These are phyloP conservation scores for Mastomys coucha DNA, from an alignment of 2,113 vertebrate species.

Conservation along the genomic window DNA sequence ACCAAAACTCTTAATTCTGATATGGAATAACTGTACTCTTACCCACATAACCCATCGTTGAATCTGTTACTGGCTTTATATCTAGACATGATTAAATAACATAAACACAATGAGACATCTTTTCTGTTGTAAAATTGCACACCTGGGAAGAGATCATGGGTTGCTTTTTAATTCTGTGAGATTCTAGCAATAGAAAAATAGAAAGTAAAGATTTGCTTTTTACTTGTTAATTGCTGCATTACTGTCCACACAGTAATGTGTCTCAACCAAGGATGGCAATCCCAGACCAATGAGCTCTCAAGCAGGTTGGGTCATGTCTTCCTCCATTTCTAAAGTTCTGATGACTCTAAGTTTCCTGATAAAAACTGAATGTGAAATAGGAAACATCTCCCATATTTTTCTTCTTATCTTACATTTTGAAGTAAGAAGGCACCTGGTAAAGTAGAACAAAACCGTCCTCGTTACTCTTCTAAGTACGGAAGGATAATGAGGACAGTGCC, in stretches of 20 bases:
- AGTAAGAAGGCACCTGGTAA: fast-evolving
- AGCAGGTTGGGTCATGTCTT: neutral
- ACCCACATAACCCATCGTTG: constrained; percentile 6
- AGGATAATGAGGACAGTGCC: neutral
- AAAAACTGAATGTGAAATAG: neutral
- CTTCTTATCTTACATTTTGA: neutral
- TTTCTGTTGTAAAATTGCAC: constrained; percentile 33
- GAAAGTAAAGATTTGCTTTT: neutral
- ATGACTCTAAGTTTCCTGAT: neutral
- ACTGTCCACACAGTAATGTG: neutral
- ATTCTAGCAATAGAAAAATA: neutral
- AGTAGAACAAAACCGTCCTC: constrained; percentile 5
- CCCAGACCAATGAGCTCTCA: neutral
- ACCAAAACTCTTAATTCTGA: constrained; percentile 19
- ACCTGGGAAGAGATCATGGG: constrained; percentile 17
- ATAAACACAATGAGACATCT: constrained; percentile 26
- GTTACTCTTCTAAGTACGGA: neutral
- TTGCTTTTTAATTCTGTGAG: constrained; percentile 15
- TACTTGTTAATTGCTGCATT: constrained; percentile 8
- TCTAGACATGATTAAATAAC: constrained; percentile 48
- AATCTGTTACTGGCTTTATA: neutral
- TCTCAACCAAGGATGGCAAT: neutral
- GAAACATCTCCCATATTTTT: neutral
- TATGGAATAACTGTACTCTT: constrained; percentile 6
- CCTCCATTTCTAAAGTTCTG: neutral